phyloP scores from a whole-genome alignment of 1,140 invertebrate genomes.

The Himalopsyche phryganea region DNA sequence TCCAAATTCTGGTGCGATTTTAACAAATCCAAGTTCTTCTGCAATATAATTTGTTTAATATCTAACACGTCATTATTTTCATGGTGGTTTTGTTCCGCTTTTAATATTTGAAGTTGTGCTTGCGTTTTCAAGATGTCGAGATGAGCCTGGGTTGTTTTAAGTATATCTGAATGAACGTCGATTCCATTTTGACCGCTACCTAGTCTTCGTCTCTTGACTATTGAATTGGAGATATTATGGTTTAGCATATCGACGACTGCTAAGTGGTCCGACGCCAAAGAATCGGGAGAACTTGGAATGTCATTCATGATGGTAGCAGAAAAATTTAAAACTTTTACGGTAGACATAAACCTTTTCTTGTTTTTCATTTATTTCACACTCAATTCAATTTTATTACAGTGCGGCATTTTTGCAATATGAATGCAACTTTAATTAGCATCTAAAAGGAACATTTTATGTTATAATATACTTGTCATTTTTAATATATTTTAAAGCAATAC shows the following conservation, averaged over 20 bases:
- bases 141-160: constrained; percentile 29
- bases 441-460: too few species aligned
- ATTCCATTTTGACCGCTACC: constrained; percentile 12
- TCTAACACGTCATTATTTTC: constrained; percentile 10
- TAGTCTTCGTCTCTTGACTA: constrained; percentile 23
- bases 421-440: too few species aligned
- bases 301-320: constrained; percentile 18
- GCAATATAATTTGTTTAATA: constrained; percentile 25
- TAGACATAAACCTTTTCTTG: too few species aligned
- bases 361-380: too few species aligned
- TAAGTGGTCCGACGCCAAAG: constrained; percentile 20
- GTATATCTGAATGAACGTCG: constrained; percentile 19
- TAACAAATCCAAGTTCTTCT: constrained; percentile 29
- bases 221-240: constrained; percentile 17
- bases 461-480: too few species aligned
- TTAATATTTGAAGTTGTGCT: constrained; percentile 24
- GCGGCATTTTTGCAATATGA: too few species aligned
- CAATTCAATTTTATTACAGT: too few species aligned
- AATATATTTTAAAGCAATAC: too few species aligned
- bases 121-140: constrained; percentile 28
- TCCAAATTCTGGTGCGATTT: constrained; percentile 22
- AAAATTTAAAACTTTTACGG: too few species aligned
- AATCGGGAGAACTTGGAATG: constrained; percentile 28
- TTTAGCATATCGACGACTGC: constrained; percentile 28
- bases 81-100: constrained; percentile 11